Conservation (phyloP, 2,797 vertebrate species). For the Eospalax fontanierii region DNA sequence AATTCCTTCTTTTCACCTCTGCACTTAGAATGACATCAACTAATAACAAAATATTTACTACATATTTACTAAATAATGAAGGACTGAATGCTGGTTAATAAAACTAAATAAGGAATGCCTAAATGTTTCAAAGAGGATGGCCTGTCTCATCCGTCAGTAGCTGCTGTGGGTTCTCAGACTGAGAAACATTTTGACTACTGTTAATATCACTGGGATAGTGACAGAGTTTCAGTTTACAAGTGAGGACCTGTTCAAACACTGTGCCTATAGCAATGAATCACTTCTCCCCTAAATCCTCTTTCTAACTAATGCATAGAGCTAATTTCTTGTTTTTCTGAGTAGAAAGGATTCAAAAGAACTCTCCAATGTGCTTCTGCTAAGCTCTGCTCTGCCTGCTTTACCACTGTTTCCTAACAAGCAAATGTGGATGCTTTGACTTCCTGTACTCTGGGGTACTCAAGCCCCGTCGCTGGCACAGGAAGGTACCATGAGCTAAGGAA, state of each 20-base stretch:
- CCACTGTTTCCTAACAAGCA: neutral
- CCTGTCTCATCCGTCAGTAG: neutral
- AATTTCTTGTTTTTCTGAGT: conserved; percentile 4
- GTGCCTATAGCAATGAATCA: neutral
- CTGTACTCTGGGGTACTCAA: neutral
- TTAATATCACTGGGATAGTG: neutral
- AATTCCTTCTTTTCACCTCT: neutral
- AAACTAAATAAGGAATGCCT: neutral
- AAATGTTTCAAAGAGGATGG: neutral
- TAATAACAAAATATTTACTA: conserved; percentile 15
- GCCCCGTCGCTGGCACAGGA: neutral
- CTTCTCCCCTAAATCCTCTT: neutral
- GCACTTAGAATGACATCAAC: neutral
- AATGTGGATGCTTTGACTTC: conserved; percentile 21
- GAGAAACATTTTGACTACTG: neutral
- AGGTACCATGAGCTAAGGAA: neutral
- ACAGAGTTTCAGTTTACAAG: conserved; percentile 24
- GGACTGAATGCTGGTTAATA: conserved; percentile 20
- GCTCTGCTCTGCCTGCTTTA: neutral
- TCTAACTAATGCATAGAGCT: neutral
- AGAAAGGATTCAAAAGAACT: conserved; percentile 2
- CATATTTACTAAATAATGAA: conserved; percentile 22
- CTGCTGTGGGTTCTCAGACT: neutral
- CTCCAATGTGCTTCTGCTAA: neutral
- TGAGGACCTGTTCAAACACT: neutral